Conservation (phyloP, 2,113 vertebrate genomes). For the Actinemys pallida region DNA sequence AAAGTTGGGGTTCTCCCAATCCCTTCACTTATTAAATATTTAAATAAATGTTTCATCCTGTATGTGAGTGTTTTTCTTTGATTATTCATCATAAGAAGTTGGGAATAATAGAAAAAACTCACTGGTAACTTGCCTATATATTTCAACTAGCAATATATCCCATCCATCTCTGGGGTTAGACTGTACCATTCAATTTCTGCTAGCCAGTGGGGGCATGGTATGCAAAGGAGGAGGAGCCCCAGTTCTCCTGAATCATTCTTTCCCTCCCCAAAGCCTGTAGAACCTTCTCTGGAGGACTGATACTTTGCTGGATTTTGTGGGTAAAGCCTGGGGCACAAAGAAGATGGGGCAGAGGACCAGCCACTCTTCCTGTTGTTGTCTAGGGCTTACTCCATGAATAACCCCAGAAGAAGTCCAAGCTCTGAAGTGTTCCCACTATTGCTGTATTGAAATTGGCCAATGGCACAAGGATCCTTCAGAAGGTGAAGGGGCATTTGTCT, state of each 20-base stretch:
- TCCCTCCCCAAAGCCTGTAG: not conserved
- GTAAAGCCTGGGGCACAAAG: not conserved
- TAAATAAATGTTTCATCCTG: not conserved
- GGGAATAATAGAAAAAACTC: not conserved
- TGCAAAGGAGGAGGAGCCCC: not conserved
- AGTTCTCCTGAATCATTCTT: not conserved
- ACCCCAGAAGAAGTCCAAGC: not conserved
- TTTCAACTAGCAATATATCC: not conserved
- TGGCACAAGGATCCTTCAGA: not conserved
- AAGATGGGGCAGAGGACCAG: not conserved
- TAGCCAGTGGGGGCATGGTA: too few relatives aligned
- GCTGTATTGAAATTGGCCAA: not conserved
- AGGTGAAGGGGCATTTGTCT: not conserved
- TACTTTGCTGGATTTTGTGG: not conserved
- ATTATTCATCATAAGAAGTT: not conserved
- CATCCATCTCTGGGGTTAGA: not conserved
- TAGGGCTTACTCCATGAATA: fast-evolving
- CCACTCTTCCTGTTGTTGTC: not conserved
- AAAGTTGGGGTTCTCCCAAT: not conserved
- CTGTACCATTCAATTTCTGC: not conserved
- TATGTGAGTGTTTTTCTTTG: not conserved
- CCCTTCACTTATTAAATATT: not conserved
- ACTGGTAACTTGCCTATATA: not conserved
- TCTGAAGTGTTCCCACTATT: not conserved
- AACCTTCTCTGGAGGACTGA: not conserved